Evolutionary conservation across 2,888 invertebrate genomes (phyloP).

Genomic region (Trachelus stipa): DNA sequence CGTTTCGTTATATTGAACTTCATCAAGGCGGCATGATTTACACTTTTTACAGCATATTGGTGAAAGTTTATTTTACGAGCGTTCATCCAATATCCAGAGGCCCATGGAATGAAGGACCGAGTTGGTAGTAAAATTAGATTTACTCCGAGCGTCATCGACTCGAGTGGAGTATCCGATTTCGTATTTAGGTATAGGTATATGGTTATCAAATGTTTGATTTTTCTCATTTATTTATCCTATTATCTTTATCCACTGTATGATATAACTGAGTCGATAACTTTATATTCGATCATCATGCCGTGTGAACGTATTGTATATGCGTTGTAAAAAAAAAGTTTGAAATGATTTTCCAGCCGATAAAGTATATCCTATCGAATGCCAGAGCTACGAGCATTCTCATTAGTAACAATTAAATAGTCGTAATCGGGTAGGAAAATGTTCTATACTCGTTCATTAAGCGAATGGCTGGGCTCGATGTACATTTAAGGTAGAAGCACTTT

Average conservation of each 20-base stretch:
- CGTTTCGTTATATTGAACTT: slow-evolving; percentile 17
- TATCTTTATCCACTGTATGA: neutral
- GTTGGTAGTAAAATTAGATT: slow-evolving; percentile 33
- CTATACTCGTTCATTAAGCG: neutral
- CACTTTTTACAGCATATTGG: slow-evolving; percentile 21
- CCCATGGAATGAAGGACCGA: slow-evolving; percentile 20
- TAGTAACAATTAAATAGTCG: neutral
- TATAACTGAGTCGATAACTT: neutral
- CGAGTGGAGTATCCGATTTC: slow-evolving; percentile 19
- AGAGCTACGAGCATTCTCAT: neutral
- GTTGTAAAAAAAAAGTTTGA: neutral
- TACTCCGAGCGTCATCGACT: slow-evolving; percentile 29
- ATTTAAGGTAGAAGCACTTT: neutral
- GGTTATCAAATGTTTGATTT: slow-evolving; percentile 24
- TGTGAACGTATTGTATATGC: neutral
- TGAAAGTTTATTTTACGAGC: slow-evolving; percentile 31
- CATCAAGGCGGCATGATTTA: slow-evolving; percentile 19
- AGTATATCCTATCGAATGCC: neutral
- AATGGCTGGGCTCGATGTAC: neutral
- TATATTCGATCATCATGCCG: neutral
- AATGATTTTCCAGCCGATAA: neutral
- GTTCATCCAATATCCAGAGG: slow-evolving; percentile 28
- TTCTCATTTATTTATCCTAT: slow-evolving; percentile 6
- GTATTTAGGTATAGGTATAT: slow-evolving; percentile 24
- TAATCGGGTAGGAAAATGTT: neutral